These are phyloP conservation scores for Cryptocheilus praepositus DNA, from an alignment of 2,888 invertebrate species.

Conservation along the genomic window DNA sequence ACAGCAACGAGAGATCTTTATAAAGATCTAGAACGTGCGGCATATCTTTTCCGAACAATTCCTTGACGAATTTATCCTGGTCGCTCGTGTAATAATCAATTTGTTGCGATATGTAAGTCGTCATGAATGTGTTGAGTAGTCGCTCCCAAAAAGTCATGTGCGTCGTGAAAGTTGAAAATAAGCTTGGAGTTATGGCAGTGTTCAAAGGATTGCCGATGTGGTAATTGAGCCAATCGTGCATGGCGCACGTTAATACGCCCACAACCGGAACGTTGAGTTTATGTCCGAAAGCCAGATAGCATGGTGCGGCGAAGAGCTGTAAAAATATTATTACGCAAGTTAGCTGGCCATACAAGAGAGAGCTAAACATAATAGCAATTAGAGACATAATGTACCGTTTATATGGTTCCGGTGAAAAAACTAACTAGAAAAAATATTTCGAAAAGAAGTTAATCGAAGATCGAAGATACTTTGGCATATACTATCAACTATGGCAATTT, in stretches of 20 bases:
- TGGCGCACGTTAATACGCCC: constrained; percentile 45
- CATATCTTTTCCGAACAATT: constrained; percentile 55
- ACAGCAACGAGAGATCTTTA: constrained; percentile 66
- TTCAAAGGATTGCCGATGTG: constrained; percentile 58
- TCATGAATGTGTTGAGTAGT: constrained; percentile 48
- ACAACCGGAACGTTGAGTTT: constrained; percentile 61
- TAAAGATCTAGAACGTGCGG: constrained; percentile 49
- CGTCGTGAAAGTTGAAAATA: constrained; percentile 37
- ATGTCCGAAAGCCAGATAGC: constrained; percentile 61
- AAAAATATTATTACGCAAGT: constrained; percentile 13
- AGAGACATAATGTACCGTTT: no score
- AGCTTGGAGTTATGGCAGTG: constrained; percentile 49
- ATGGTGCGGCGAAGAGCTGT: constrained; percentile 60
- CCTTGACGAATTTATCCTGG: constrained; percentile 49
- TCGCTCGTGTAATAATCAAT: constrained; percentile 35
- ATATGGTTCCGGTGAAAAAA: no score
- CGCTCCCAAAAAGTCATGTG: constrained; percentile 63
- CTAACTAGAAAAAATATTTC: no score
- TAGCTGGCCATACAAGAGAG: no score
- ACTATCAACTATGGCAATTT: no score
- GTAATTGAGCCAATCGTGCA: constrained; percentile 63
- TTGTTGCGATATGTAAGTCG: constrained; percentile 17
- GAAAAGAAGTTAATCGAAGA: no score
- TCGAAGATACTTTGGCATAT: no score
- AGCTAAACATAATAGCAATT: no score